These are phyloP conservation scores for Trachelus iudaicus DNA, from an alignment of 2,888 invertebrate species.

Conservation along the genomic window DNA sequence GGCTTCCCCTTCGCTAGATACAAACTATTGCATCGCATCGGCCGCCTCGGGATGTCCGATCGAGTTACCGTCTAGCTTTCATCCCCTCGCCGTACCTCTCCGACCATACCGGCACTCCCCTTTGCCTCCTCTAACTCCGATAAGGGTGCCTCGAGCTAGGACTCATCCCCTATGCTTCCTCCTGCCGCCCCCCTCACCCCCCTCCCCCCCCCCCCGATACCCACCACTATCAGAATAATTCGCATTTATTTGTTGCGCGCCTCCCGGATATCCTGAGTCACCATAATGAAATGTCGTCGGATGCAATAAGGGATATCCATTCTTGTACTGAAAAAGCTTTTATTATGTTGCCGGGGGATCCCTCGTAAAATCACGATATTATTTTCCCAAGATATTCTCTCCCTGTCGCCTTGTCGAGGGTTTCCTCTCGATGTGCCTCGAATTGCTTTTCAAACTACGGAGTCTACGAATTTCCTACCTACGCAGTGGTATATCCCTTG, in stretches of 20 bases:
- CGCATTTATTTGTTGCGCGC: slow-evolving; percentile 41
- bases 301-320: slow-evolving; percentile 37
- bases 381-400: slow-evolving; percentile 27
- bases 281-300: slow-evolving; percentile 47
- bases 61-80: slow-evolving; percentile 48
- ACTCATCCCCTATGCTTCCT: slow-evolving; percentile 17
- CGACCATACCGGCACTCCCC: slow-evolving; percentile 26
- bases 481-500: slow-evolving; percentile 14
- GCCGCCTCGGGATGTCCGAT: slow-evolving; percentile 54
- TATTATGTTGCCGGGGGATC: slow-evolving; percentile 37
- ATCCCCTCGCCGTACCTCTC: slow-evolving; percentile 33
- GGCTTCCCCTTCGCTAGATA: slow-evolving; percentile 52
- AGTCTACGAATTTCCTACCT: slow-evolving; percentile 7
- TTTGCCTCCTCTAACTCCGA: slow-evolving; percentile 21
- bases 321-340: slow-evolving; percentile 38
- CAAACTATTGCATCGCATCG: slow-evolving; percentile 55
- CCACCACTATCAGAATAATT: slow-evolving; percentile 42
- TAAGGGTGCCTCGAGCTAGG: slow-evolving; percentile 12
- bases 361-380: slow-evolving; percentile 39
- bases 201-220: too few species aligned
- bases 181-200: too few species aligned
- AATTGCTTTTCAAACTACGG: slow-evolving; percentile 37
- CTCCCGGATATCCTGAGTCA: slow-evolving; percentile 14
- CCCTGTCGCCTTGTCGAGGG: slow-evolving; percentile 23
- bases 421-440: slow-evolving; percentile 30